Conservation (phyloP, 2,113 vertebrate species). For the Prinia subflava region DNA sequence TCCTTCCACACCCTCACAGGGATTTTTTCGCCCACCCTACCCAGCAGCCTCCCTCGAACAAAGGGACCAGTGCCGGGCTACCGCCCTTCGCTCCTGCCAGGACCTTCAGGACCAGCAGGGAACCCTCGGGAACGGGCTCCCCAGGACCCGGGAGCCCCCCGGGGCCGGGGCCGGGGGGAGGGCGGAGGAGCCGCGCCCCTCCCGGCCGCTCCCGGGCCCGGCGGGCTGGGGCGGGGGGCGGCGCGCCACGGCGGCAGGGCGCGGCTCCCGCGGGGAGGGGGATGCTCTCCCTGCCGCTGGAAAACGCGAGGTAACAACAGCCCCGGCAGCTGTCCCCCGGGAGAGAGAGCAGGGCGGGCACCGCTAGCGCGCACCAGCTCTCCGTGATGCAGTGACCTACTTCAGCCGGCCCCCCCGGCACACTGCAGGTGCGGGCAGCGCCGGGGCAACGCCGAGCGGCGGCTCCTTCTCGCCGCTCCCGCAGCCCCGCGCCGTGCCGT, state of each 20-base stretch:
- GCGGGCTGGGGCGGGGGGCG: background rate
- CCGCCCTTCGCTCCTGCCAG: background rate
- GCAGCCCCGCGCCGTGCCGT: background rate
- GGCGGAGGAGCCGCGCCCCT: background rate
- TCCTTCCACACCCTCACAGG: background rate
- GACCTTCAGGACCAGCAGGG: background rate
- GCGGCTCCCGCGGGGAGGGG: background rate
- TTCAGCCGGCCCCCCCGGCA: background rate
- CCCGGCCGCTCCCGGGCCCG: background rate
- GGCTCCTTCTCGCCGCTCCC: background rate
- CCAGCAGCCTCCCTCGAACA: background rate
- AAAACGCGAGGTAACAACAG: background rate
- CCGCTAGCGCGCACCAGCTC: background rate
- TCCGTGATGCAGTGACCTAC: background rate
- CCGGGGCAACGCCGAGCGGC: background rate
- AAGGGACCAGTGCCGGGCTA: background rate
- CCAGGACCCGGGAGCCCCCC: accelerated
- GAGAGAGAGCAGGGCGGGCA: background rate
- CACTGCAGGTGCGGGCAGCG: background rate
- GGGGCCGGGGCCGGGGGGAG: no score
- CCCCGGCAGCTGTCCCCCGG: background rate
- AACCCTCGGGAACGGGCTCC: accelerated
- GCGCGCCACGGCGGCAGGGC: background rate
- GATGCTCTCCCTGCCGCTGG: background rate
- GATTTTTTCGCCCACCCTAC: background rate